Conservation (phyloP, 2,113 vertebrate genomes). For the Henicopernis longicauda region DNA sequence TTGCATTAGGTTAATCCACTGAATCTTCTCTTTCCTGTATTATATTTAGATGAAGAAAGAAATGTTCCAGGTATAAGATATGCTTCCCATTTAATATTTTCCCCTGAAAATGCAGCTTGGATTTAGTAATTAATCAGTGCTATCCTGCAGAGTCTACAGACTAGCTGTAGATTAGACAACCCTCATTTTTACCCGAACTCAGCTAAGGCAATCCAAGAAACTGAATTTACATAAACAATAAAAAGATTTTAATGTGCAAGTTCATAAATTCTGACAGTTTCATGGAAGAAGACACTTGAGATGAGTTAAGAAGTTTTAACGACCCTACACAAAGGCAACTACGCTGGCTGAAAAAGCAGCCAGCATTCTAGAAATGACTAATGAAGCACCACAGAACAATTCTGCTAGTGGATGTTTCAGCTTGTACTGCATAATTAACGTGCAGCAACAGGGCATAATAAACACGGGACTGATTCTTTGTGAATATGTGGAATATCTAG, state of each 20-base stretch:
- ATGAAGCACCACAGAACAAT: neutral
- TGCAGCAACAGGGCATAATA: neutral
- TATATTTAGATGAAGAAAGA: neutral
- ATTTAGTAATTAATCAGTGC: neutral
- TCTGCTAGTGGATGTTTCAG: neutral
- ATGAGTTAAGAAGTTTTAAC: neutral
- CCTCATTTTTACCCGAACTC: neutral
- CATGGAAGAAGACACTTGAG: neutral
- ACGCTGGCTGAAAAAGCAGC: neutral
- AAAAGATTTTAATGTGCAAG: neutral
- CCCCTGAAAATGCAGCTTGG: neutral
- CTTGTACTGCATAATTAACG: neutral
- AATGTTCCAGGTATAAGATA: neutral
- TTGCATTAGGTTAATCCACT: neutral
- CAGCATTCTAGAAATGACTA: neutral
- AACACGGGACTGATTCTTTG: neutral
- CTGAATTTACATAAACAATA: neutral
- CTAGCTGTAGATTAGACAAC: neutral
- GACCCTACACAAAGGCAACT: neutral
- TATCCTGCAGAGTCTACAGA: neutral
- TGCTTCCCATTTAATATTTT: neutral
- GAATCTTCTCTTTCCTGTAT: neutral
- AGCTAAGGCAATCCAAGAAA: neutral
- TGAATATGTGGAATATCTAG: neutral
- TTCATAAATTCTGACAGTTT: constrained; percentile 10